Percentiles rank a stretch among this genome's conserved stretches.
Conservation (phyloP, 64 coral and sea anemone genomes). For the Trachythela sp. region DNA sequence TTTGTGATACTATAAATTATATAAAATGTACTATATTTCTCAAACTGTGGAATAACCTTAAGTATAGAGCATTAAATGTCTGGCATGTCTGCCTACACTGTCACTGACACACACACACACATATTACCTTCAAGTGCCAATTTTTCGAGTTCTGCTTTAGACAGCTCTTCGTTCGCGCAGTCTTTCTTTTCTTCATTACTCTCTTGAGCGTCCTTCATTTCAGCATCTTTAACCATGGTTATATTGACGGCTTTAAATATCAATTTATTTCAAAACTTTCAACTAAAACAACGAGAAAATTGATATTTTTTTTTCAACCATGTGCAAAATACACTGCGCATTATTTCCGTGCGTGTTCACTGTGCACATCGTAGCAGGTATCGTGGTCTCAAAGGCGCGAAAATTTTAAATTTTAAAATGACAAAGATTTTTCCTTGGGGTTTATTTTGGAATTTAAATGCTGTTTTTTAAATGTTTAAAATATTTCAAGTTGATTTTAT, state of each 20-base stretch:
- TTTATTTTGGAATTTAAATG: neutral
- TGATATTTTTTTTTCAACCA: neutral
- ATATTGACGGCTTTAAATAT: neutral
- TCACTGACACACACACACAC: too few species aligned
- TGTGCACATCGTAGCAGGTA: neutral
- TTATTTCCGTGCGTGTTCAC: neutral
- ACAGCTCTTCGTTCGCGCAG: neutral
- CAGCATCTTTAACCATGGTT: slow-evolving; percentile 16
- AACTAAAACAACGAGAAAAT: neutral
- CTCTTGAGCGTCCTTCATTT: neutral
- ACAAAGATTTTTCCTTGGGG: neutral
- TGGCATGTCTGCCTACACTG: too few species aligned
- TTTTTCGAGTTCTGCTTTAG: neutral
- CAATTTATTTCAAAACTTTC: neutral
- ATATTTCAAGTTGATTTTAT: neutral
- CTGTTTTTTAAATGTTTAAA: neutral
- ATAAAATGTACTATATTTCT: too few species aligned
- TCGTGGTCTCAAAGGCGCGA: neutral
- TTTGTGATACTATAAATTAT: too few species aligned
- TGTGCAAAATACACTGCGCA: neutral
- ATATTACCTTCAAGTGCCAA: neutral
- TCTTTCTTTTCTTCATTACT: neutral
- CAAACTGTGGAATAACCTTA: too few species aligned
- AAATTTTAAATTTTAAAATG: neutral
- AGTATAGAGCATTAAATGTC: too few species aligned